Evolutionary conservation across 2,797 vertebrate genomes (phyloP).

Genomic region (Sebastes kiyomatsui): DNA sequence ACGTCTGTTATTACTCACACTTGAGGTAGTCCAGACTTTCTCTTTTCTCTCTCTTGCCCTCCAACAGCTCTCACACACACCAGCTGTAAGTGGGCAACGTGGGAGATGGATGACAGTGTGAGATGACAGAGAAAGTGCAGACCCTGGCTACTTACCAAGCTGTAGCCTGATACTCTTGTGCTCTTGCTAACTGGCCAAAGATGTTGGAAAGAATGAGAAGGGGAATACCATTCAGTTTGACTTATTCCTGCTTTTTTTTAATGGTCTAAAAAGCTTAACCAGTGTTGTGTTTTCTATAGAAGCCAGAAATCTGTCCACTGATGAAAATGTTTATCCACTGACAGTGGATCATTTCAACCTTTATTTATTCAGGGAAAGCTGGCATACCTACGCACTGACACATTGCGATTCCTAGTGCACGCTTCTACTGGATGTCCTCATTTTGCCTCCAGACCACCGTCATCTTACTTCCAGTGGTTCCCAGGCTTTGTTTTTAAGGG

Average conservation of each 20-base stretch:
- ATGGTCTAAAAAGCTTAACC: background rate
- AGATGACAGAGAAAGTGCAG: constrained; percentile 44
- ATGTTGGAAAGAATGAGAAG: constrained; percentile 13
- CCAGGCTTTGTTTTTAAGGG: no score
- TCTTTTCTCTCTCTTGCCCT: constrained; percentile 12
- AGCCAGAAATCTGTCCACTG: background rate
- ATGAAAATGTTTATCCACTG: background rate
- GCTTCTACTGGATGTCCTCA: background rate
- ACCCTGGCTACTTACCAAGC: constrained; percentile 23
- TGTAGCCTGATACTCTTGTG: constrained; percentile 33
- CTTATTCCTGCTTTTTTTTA: background rate
- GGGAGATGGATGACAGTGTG: constrained; percentile 32
- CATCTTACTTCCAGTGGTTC: background rate
- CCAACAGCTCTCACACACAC: constrained; percentile 7
- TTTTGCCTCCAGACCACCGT: background rate
- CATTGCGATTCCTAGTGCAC: background rate
- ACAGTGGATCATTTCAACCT: background rate
- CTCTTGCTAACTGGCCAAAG: constrained; percentile 28
- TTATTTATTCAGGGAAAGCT: background rate
- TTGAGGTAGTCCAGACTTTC: constrained; percentile 54
- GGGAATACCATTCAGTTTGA: background rate
- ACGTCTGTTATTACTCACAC: constrained; percentile 54
- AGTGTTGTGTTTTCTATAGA: background rate
- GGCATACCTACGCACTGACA: background rate
- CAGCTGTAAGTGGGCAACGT: constrained; percentile 36